phyloP scores from a whole-genome alignment of 1,140 invertebrate species.

The Tribolium madens region DNA sequence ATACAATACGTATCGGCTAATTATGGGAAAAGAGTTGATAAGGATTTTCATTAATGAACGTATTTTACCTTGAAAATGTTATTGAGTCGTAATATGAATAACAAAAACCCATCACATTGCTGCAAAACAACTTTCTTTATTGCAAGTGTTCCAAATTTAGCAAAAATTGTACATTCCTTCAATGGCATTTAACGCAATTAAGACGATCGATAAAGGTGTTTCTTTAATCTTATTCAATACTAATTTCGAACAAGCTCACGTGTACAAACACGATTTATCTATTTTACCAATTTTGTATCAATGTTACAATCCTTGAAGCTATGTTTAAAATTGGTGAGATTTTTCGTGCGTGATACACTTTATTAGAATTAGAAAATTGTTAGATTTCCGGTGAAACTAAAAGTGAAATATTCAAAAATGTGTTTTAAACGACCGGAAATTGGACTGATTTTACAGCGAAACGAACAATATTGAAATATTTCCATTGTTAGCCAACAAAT shows the following conservation, averaged over 20 bases:
- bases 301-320: background rate
- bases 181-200: background rate
- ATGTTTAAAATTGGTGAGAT: background rate
- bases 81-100: slow-evolving; percentile 3
- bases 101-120: slow-evolving; percentile 7
- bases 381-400: background rate
- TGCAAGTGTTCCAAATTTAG: background rate
- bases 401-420: background rate
- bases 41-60: slow-evolving; percentile 22
- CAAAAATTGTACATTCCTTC: background rate
- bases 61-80: slow-evolving; percentile 18
- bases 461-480: background rate
- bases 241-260: no score
- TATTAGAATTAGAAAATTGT: background rate
- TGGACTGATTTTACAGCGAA: background rate
- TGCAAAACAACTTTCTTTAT: slow-evolving; percentile 28
- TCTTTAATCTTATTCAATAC: no score
- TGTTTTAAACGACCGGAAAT: background rate
- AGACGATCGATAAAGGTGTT: background rate
- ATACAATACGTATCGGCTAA: slow-evolving; percentile 5
- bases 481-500: background rate
- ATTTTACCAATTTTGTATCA: background rate
- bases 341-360: background rate
- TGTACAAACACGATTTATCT: no score
- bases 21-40: slow-evolving; percentile 18